Percentiles rank a stretch among this genome's conserved stretches.
These are phyloP conservation scores for Enteromius mattozi DNA, from an alignment of 2,797 vertebrate species.

Conservation along the genomic window DNA sequence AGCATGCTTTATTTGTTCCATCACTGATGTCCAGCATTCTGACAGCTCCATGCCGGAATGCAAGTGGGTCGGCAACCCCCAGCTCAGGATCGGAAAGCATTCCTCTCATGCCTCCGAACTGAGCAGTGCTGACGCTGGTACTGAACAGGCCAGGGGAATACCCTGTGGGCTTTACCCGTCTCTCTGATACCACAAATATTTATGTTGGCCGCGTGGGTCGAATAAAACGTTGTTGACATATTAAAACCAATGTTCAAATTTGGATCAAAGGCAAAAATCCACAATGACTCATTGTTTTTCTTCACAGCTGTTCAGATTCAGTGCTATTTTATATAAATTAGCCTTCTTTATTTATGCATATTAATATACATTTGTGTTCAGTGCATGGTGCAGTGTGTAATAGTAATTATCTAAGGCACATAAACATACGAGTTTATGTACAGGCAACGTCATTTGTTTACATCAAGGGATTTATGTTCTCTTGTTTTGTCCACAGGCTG, in stretches of 20 bases:
- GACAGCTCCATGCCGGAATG: conserved; percentile 24
- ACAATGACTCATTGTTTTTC: not conserved
- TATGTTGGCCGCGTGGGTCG: not conserved
- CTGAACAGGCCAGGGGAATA: conserved; percentile 35
- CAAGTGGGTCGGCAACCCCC: not conserved
- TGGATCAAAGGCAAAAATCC: conserved; percentile 9
- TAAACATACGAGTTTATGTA: conserved; percentile 8
- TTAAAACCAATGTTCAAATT: not conserved
- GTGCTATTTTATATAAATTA: not conserved
- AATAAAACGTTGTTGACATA: not conserved
- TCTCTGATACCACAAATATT: conserved; percentile 10
- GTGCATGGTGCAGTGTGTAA: not conserved
- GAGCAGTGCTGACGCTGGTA: conserved; percentile 3
- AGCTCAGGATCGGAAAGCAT: conserved; percentile 25
- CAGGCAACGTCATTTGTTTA: conserved; percentile 11
- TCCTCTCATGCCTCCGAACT: conserved; percentile 32
- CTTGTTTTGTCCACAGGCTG: conserved; percentile 5
- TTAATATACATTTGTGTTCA: not conserved
- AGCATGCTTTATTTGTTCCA: conserved; percentile 7
- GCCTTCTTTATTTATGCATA: not conserved
- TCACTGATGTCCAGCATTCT: conserved; percentile 26
- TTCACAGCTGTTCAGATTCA: not conserved
- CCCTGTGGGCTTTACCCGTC: conserved; percentile 33
- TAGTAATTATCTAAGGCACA: not conserved
- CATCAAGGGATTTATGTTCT: conserved; percentile 16